Evolutionary conservation across 2,888 invertebrate species (phyloP).

Genomic region (Drosophila recens): DNA sequence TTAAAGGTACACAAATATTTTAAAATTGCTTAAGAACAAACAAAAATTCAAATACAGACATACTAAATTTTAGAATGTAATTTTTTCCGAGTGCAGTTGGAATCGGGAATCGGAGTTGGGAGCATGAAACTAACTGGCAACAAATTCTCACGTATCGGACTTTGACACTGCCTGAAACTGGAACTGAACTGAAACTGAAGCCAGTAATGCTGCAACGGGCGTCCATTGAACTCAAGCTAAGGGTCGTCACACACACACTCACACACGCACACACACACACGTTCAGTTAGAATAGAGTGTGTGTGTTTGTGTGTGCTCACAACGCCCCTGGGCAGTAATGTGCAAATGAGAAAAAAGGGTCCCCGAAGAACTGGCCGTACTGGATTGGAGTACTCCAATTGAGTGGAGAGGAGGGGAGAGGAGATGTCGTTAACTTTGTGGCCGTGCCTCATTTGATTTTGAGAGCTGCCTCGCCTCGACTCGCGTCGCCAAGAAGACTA

Average conservation of each 20-base stretch:
- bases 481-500: constrained; percentile 42
- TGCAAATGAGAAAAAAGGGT: constrained; percentile 51
- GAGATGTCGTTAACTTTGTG: constrained; percentile 52
- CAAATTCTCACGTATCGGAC: constrained; percentile 30
- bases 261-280: constrained; percentile 6
- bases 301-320: constrained; percentile 12
- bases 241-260: constrained; percentile 25
- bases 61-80: too few relatives aligned
- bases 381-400: constrained; percentile 8
- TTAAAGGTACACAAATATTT: too few relatives aligned
- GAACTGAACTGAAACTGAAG: constrained; percentile 14
- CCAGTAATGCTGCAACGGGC: constrained; percentile 42
- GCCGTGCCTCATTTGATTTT: constrained; percentile 57
- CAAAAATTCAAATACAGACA: too few relatives aligned
- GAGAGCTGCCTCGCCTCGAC: constrained; percentile 29
- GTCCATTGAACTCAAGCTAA: constrained; percentile 48
- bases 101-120: too few relatives aligned
- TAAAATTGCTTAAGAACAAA: too few relatives aligned
- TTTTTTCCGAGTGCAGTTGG: too few relatives aligned
- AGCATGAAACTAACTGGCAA: constrained; percentile 5
- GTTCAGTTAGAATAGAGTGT: not conserved
- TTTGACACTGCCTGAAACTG: constrained; percentile 25
- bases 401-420: not conserved
- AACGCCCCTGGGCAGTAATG: constrained; percentile 48
- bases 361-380: constrained; percentile 37